Conservation (phyloP, 1,140 invertebrate genomes). For the Drosophila asahinai region DNA sequence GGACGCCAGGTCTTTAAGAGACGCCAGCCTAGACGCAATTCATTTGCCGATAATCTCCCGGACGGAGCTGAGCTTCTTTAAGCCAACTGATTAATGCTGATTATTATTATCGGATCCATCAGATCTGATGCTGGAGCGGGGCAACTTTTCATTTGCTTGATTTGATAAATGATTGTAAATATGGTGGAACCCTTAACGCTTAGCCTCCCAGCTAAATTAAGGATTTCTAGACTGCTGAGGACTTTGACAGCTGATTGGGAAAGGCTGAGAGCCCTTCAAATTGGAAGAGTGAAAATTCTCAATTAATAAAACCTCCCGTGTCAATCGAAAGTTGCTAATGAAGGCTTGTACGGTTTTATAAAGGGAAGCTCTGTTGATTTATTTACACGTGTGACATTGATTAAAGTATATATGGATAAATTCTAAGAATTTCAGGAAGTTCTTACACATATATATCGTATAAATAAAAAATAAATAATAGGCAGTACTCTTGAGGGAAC, state of each 20-base stretch:
- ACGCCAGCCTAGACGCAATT: conserved; percentile 47
- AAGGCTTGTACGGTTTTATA: not conserved
- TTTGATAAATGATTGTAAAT: conserved; percentile 74
- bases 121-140: conserved; percentile 5
- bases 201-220: conserved; percentile 3
- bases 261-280: conserved; percentile 1
- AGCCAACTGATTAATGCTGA: conserved; percentile 78
- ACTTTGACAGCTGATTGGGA: conserved; percentile 19
- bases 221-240: conserved; percentile 38
- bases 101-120: conserved; percentile 56
- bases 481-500: too few species aligned
- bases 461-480: too few species aligned
- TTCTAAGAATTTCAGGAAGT: not conserved
- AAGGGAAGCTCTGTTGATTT: not conserved
- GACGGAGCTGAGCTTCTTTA: conserved; percentile 39
- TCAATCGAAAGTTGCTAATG: not conserved
- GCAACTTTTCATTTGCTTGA: conserved; percentile 62
- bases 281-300: conserved; percentile 5
- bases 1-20: conserved; percentile 5
- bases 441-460: too few species aligned
- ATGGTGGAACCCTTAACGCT: conserved; percentile 38
- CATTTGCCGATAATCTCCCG: conserved; percentile 71
- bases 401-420: not conserved
- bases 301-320: conserved; percentile 42
- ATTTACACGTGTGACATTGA: not conserved